Conservation (phyloP, 2,888 invertebrate genomes). For the Leptopilina drosophilae region DNA sequence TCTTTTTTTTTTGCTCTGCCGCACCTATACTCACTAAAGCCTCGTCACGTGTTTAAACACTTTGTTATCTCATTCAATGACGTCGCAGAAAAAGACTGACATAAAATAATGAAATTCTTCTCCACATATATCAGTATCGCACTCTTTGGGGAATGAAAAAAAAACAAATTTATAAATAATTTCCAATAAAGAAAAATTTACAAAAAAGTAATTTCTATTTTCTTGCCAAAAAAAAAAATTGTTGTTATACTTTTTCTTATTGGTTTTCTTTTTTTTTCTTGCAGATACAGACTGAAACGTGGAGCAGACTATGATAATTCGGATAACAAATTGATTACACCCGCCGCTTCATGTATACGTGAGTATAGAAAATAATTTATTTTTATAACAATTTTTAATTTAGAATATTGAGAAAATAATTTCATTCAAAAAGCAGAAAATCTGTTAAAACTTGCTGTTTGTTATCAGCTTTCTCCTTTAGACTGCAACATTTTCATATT, state of each 20-base stretch:
- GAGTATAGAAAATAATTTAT: constrained; percentile 59
- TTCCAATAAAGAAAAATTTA: not conserved
- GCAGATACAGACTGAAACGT: constrained; percentile 69
- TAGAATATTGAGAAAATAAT: no score
- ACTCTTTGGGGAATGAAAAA: not conserved
- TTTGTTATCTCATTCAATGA: constrained; percentile 29
- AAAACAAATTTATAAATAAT: not conserved
- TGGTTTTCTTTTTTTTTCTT: constrained; percentile 55
- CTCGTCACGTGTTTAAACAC: constrained; percentile 19
- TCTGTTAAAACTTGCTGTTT: no score
- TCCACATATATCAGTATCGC: not conserved
- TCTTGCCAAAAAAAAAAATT: no score
- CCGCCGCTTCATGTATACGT: constrained; percentile 76
- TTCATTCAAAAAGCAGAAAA: no score
- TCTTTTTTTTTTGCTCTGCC: constrained; percentile 5
- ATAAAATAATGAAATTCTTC: constrained; percentile 5
- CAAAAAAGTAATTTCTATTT: no score
- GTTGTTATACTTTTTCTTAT: not conserved
- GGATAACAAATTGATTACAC: constrained; percentile 75
- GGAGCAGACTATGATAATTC: constrained; percentile 74
- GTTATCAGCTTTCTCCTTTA: no score
- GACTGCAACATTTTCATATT: no score
- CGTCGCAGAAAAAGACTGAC: not conserved
- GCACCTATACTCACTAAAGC: constrained; percentile 23
- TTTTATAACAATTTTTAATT: no score